phyloP scores from a whole-genome alignment of 1,140 invertebrate genomes.

The Drosophila sulfurigaster region DNA sequence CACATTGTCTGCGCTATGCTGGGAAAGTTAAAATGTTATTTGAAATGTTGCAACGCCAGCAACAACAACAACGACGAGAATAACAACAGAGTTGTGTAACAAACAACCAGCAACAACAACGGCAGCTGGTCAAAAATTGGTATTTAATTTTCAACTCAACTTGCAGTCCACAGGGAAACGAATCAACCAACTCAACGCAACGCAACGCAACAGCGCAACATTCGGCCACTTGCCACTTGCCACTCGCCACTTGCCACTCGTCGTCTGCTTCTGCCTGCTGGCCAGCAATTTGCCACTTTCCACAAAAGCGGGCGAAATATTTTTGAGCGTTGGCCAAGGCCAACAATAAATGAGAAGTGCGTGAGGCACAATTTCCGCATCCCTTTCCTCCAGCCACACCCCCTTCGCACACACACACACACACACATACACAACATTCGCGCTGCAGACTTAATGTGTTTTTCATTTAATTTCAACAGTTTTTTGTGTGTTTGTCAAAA shows the following conservation, averaged over 20 bases:
- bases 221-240: conserved; percentile 18
- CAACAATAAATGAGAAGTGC: conserved; percentile 45
- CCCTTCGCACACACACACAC: conserved; percentile 1
- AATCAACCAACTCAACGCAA: conserved; percentile 33
- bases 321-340: conserved; percentile 39
- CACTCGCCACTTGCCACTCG: conserved; percentile 14
- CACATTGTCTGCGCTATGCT: conserved; percentile 70
- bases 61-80: conserved; percentile 34
- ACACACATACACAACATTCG: background rate
- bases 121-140: conserved; percentile 74
- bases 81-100: conserved; percentile 15
- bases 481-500: conserved; percentile 16
- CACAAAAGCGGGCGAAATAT: conserved; percentile 50
- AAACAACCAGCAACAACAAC: conserved; percentile 41
- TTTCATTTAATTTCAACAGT: conserved; percentile 52
- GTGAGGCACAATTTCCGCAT: background rate
- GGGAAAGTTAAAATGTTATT: conserved; percentile 80
- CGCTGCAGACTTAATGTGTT: conserved; percentile 37
- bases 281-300: conserved; percentile 71
- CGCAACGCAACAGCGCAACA: conserved; percentile 13
- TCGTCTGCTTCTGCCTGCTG: conserved; percentile 20
- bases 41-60: conserved; percentile 75
- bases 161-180: conserved; percentile 70
- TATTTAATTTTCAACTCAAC: conserved; percentile 82
- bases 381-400: background rate